These are phyloP conservation scores for Oncorhynchus tshawytscha DNA, from an alignment of 2,113 vertebrate species.

Conservation along the genomic window DNA sequence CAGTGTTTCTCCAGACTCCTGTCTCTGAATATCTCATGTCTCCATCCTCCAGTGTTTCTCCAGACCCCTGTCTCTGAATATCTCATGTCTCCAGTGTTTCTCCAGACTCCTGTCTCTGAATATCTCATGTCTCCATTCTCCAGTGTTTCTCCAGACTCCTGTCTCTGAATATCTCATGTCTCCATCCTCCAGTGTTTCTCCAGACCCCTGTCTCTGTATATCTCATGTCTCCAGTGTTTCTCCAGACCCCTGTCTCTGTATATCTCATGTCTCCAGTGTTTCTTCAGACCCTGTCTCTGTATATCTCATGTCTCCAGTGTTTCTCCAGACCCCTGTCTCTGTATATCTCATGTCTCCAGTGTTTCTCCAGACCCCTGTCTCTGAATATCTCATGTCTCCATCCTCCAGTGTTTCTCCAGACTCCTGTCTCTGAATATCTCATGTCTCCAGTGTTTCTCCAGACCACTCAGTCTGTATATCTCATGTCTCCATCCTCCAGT, in stretches of 20 bases:
- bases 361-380: conserved; percentile 25
- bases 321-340: conserved; percentile 20
- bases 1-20: conserved; percentile 32
- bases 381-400: background rate
- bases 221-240: background rate
- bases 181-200: conserved; percentile 34
- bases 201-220: conserved; percentile 38
- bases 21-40: too few species aligned
- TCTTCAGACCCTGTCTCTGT: conserved; percentile 10
- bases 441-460: conserved; percentile 31
- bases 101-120: conserved; percentile 16
- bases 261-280: background rate
- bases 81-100: conserved; percentile 17
- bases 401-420: conserved; percentile 39
- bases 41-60: too few species aligned
- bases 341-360: background rate
- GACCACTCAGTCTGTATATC: background rate
- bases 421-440: background rate
- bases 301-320: conserved; percentile 13
- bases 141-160: conserved; percentile 35
- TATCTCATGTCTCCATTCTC: background rate
- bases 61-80: too few species aligned
- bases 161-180: too few species aligned
- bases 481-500: conserved; percentile 15
- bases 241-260: too few species aligned